Evolutionary conservation across 2,797 vertebrate genomes (phyloP).

Genomic region (Dermochelys coriacea): DNA sequence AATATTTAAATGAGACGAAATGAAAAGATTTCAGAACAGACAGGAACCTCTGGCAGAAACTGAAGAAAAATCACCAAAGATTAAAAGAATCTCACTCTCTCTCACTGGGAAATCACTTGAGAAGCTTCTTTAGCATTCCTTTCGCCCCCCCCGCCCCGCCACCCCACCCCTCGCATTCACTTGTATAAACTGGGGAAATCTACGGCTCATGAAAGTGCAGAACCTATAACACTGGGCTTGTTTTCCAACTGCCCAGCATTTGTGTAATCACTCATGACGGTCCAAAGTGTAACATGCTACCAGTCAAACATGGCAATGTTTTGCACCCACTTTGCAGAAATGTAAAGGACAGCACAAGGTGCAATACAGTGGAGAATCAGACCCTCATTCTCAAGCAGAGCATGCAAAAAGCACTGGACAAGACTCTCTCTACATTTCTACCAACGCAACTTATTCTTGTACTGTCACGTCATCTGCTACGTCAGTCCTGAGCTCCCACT

Average conservation of each 20-base stretch:
- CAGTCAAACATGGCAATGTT: background rate
- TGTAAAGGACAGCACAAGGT: background rate
- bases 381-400: background rate
- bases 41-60: background rate
- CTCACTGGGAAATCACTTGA: background rate
- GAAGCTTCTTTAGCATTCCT: background rate
- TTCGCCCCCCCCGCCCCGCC: fast-evolving
- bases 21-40: background rate
- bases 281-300: background rate
- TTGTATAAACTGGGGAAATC: background rate
- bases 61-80: background rate
- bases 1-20: background rate
- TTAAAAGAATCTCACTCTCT: background rate
- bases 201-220: background rate
- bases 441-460: background rate
- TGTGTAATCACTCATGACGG: background rate
- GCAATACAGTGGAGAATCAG: background rate
- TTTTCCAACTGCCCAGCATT: background rate
- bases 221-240: background rate
- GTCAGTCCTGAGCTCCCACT: background rate
- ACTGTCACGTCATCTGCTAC: background rate
- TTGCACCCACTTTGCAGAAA: background rate
- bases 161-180: background rate
- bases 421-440: background rate
- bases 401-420: background rate